phyloP scores from a whole-genome alignment of 2,113 vertebrate species.

The Pagrus major region DNA sequence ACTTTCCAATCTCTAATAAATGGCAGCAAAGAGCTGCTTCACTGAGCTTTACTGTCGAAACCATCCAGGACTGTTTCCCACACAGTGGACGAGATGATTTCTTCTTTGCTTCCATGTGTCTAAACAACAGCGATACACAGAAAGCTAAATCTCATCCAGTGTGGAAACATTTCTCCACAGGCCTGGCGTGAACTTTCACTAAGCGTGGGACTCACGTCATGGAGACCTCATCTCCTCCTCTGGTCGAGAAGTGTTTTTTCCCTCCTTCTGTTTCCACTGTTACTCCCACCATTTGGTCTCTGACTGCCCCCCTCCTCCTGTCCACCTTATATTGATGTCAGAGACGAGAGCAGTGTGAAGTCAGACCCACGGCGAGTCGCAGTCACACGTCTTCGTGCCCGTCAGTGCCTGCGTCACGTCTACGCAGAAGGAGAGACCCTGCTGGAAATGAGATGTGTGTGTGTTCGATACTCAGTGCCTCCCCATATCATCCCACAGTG shows the following conservation, averaged over 20 bases:
- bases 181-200: neutral
- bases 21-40: too few species aligned
- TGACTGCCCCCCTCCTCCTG: neutral
- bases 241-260: neutral
- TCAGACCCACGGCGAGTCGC: neutral
- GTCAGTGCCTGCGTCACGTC: neutral
- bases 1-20: too few species aligned
- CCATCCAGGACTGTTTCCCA: neutral
- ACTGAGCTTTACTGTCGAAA: neutral
- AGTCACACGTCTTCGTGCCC: neutral
- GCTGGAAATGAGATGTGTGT: neutral
- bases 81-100: neutral
- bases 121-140: neutral
- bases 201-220: neutral
- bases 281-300: neutral
- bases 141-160: neutral
- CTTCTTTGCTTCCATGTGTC: neutral
- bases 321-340: neutral
- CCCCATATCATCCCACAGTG: neutral
- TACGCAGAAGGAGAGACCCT: neutral
- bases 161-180: neutral
- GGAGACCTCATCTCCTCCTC: neutral
- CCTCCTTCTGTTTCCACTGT: neutral
- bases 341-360: constrained; percentile 8
- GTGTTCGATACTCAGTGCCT: neutral